phyloP scores from a whole-genome alignment of 1,140 invertebrate species.

The Pogonomyrmex californicus region DNA sequence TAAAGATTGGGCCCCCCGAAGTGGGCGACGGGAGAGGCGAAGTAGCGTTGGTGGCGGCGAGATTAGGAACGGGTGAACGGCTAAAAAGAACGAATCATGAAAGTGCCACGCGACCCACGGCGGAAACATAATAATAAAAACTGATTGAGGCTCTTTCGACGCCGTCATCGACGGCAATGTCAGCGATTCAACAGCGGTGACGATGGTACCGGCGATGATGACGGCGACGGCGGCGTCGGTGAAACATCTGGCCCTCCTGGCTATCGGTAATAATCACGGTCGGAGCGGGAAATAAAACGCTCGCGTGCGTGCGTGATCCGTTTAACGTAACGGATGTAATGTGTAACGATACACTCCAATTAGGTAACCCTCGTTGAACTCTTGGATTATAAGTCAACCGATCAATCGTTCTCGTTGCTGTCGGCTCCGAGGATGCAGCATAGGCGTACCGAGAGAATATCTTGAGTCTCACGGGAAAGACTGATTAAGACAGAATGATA shows the following conservation, averaged over 20 bases:
- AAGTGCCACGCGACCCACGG: slow-evolving; percentile 75
- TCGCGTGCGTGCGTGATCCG: slow-evolving; percentile 70
- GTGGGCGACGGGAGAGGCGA: slow-evolving; percentile 11
- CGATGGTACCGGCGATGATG: slow-evolving; percentile 42
- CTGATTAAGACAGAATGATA: neutral
- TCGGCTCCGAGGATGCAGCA: neutral
- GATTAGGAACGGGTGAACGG: slow-evolving; percentile 46
- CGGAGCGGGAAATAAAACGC: slow-evolving; percentile 73
- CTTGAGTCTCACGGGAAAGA: slow-evolving; percentile 1
- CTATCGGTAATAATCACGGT: slow-evolving; percentile 78
- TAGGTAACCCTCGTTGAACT: slow-evolving; percentile 58
- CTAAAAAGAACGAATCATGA: slow-evolving; percentile 66
- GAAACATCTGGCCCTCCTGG: slow-evolving; percentile 81
- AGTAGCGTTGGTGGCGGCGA: slow-evolving; percentile 42
- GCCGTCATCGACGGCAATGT: slow-evolving; percentile 65
- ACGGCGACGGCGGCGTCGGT: slow-evolving; percentile 24
- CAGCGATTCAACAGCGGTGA: slow-evolving; percentile 18
- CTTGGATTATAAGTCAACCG: slow-evolving; percentile 1
- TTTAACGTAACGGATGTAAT: slow-evolving; percentile 75
- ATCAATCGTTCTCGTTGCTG: neutral
- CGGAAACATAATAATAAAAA: slow-evolving; percentile 77
- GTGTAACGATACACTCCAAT: slow-evolving; percentile 70
- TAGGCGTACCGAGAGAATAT: neutral
- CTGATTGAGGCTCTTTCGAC: slow-evolving; percentile 75
- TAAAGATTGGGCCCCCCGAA: slow-evolving; percentile 57